Conservation (phyloP, 2,888 invertebrate genomes). For the Mesochorus sp. region DNA sequence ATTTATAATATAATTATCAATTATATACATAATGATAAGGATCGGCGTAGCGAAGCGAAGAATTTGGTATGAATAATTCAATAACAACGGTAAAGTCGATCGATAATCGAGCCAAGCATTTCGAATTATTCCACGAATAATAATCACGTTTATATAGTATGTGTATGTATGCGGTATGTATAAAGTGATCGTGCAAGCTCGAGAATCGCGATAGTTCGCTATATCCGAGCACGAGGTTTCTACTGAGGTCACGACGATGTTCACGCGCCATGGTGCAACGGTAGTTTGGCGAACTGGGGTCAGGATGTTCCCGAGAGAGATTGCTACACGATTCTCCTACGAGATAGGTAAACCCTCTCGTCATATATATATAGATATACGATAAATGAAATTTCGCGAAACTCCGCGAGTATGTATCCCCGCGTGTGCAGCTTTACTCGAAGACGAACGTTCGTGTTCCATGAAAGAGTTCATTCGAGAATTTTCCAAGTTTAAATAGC, state of each 20-base stretch:
- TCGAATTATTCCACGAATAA: slow-evolving; percentile 18
- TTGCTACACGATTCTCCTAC: slow-evolving; percentile 15
- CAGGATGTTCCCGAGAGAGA: slow-evolving; percentile 43
- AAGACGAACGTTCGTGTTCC: background rate
- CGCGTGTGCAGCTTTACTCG: background rate
- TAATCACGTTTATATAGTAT: background rate
- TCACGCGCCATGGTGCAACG: slow-evolving; percentile 28
- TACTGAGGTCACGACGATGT: slow-evolving; percentile 33
- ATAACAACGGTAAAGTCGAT: slow-evolving; percentile 8
- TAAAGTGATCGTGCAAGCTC: background rate
- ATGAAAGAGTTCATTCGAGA: background rate
- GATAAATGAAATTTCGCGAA: slow-evolving; percentile 6
- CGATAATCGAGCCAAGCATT: slow-evolving; percentile 15
- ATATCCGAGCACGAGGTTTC: slow-evolving; percentile 31
- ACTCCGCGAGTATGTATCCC: background rate
- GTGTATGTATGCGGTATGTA: background rate
- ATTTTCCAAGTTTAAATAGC: background rate
- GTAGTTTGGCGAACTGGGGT: slow-evolving; percentile 43
- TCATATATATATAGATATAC: slow-evolving; percentile 5
- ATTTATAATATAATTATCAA: slow-evolving; percentile 13
- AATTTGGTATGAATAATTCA: slow-evolving; percentile 23
- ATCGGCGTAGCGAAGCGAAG: background rate
- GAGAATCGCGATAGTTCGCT: slow-evolving; percentile 8
- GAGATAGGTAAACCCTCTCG: slow-evolving; percentile 19
- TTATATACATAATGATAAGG: background rate